Percentiles rank a stretch among this genome's conserved stretches.
Evolutionary conservation across 1,140 invertebrate species (phyloP).

Genomic region (Drosophila equinoxialis): DNA sequence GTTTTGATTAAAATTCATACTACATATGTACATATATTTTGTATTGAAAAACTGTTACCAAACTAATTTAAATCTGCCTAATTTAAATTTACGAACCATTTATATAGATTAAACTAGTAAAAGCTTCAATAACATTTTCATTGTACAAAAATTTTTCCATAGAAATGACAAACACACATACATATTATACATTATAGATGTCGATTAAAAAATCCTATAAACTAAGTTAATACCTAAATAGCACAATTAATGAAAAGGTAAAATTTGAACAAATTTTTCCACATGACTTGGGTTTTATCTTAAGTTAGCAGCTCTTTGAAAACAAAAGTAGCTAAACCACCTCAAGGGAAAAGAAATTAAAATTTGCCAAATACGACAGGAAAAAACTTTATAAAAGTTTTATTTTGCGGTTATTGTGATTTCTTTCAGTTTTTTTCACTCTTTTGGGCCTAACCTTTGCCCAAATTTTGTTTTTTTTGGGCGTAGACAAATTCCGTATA

Average conservation of each 20-base stretch:
- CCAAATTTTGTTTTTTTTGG: constrained; percentile 35
- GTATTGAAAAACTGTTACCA: too few relatives aligned
- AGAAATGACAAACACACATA: too few relatives aligned
- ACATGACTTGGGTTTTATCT: constrained; percentile 9
- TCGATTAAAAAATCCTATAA: too few relatives aligned
- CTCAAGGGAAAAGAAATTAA: constrained; percentile 41
- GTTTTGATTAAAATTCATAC: too few relatives aligned
- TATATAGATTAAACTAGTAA: too few relatives aligned
- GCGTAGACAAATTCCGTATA: constrained; percentile 46
- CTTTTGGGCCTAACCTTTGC: constrained; percentile 39
- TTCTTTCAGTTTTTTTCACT: constrained; percentile 15
- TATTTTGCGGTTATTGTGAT: constrained; percentile 46
- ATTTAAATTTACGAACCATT: too few relatives aligned
- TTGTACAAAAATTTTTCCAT: too few relatives aligned
- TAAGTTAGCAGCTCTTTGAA: constrained; percentile 16
- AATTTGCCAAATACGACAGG: constrained; percentile 35
- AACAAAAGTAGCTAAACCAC: constrained; percentile 31
- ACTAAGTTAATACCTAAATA: not conserved
- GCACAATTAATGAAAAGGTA: not conserved
- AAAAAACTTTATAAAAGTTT: constrained; percentile 27
- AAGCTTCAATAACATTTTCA: too few relatives aligned
- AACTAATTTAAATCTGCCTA: too few relatives aligned
- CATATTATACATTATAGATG: too few relatives aligned
- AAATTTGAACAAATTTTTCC: constrained; percentile 14
- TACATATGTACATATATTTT: too few relatives aligned